Conservation (phyloP, 1,140 invertebrate genomes). For the Trichomalopsis sarcophagae region DNA sequence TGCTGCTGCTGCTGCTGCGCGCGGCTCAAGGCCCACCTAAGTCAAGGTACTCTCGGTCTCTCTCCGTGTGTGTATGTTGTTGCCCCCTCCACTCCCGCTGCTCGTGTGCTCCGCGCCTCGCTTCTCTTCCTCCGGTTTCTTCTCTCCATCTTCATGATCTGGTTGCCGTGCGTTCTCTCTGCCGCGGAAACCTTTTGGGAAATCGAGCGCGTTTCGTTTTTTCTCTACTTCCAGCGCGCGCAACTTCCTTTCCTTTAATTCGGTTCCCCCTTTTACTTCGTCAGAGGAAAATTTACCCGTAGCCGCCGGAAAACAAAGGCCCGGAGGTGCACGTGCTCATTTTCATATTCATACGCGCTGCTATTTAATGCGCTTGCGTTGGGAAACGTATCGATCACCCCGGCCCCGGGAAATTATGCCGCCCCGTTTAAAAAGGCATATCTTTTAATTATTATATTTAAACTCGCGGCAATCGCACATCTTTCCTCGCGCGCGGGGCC, state of each 20-base stretch:
- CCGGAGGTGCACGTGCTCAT: background rate
- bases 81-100: background rate
- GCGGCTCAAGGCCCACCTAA: slow-evolving; percentile 24
- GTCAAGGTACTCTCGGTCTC: background rate
- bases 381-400: background rate
- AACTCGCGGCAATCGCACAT: slow-evolving; percentile 39
- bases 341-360: background rate
- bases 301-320: background rate
- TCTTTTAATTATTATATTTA: slow-evolving; percentile 50
- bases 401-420: background rate
- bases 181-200: slow-evolving; percentile 45
- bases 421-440: slow-evolving; percentile 17
- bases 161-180: background rate
- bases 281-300: background rate
- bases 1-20: background rate
- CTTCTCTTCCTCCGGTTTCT: background rate
- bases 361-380: too few relatives aligned
- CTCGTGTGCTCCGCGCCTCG: background rate
- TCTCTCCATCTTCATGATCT: background rate
- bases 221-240: background rate
- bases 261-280: background rate
- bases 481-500: background rate
- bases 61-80: background rate
- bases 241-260: slow-evolving; percentile 29
- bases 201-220: slow-evolving; percentile 36